Evolutionary conservation across 64 coral and sea anemone species (phyloP), one percentile per base, ranked within the genome.

Genomic region (Montipora sp.): DNA sequence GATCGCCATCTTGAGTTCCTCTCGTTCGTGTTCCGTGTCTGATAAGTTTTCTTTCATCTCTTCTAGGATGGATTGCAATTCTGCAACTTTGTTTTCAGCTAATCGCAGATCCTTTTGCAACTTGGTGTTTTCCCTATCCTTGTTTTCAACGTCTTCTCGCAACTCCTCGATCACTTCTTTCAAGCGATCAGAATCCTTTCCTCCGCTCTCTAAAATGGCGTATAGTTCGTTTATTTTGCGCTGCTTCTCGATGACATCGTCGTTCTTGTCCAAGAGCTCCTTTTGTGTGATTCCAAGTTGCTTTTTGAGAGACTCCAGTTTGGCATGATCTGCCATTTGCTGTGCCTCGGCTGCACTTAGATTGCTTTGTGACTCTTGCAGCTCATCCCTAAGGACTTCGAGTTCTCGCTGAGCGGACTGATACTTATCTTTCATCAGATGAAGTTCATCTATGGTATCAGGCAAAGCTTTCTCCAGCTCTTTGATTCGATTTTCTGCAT

Each of bases 401-500:
- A 93, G 87, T 44, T 97, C 83, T 46, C 89, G 87, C 48, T 93
- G 66, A 12, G 89, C 84, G 23, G 65, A 80, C 15, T 97, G 89
- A 51, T 83, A 97, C 59, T 77, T 97, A 48, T 97, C 95, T 50
- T 81, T 94, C 13, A 97, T 44, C 10, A 86, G 78, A 23, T 89
- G 88, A 3, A 92, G 21, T 18, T 94, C 89, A 16, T 92, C 91
- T 74, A 93, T 77, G 2, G 83, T 43, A n/a, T 89, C 87, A 4
- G 90, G 92, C 13, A 97, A 90, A 45, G 88, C 86, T 72, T 97
- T 94, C 63, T 94, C 89, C 10, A 94, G 78, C 60, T 97, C 89
- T 49, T 90, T 69, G 9, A 83, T 88, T 3, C 87, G 90, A 59
- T 94, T 92, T 81, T 97, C 79, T 45, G 89, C 65, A 3, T 91